These are phyloP conservation scores for Schrankia costaestrigalis DNA, from an alignment of 2,888 invertebrate genomes.

Conservation along the genomic window DNA sequence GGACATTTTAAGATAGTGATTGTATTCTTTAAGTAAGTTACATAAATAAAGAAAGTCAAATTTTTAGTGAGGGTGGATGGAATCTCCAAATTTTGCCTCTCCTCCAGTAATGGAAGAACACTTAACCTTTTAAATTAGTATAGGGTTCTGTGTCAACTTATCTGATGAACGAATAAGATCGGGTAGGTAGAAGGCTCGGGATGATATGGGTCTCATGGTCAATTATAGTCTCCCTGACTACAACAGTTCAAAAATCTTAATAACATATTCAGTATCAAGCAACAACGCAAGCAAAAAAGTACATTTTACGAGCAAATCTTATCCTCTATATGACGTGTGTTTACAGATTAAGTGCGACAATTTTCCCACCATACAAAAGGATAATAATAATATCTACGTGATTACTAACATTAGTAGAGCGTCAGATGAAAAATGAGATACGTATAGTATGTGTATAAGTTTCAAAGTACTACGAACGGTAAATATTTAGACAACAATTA, in stretches of 20 bases:
- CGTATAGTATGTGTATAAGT: conserved; percentile 44
- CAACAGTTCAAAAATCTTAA: not conserved
- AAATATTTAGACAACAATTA: conserved; percentile 76
- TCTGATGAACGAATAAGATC: too few species aligned
- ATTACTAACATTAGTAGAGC: conserved; percentile 23
- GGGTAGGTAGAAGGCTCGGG: too few species aligned
- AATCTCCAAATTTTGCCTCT: not conserved
- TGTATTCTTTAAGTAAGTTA: not conserved
- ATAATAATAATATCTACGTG: conserved; percentile 16
- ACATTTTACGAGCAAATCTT: too few species aligned
- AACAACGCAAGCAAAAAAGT: not conserved
- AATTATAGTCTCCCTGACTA: not conserved
- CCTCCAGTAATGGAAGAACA: not conserved
- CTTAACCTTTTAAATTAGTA: too few species aligned
- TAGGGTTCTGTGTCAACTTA: too few species aligned
- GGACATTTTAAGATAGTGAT: too few species aligned
- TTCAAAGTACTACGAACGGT: conserved; percentile 58
- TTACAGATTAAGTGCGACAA: too few species aligned
- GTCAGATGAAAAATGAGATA: conserved; percentile 43
- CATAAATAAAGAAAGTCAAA: not conserved
- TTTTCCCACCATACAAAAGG: too few species aligned
- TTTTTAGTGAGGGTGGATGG: not conserved
- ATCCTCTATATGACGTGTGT: too few species aligned
- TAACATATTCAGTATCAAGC: not conserved
- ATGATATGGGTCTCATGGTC: too few species aligned